phyloP scores from a whole-genome alignment of 2,888 invertebrate species.

The Choreutis nemorana region DNA sequence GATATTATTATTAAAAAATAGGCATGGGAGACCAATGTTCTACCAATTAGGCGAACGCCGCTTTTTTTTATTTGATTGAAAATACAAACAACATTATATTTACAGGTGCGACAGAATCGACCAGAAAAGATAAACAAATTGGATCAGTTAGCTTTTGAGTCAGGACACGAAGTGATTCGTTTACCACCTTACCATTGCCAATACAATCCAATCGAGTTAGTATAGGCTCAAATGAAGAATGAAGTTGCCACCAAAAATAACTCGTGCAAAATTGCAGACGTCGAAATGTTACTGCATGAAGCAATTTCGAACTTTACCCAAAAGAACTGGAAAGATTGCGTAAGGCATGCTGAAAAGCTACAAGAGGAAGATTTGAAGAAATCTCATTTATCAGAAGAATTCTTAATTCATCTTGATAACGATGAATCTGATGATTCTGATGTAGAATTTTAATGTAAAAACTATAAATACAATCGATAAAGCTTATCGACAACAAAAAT shows the following conservation, averaged over 20 bases:
- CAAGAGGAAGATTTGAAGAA: conserved; percentile 1
- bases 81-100: too few relatives aligned
- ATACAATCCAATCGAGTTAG: conserved; percentile 8
- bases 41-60: too few relatives aligned
- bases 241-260: conserved; percentile 2
- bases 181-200: conserved; percentile 8
- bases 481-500: too few relatives aligned
- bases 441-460: too few relatives aligned
- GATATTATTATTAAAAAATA: too few relatives aligned
- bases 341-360: conserved; percentile 2
- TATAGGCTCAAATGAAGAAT: conserved; percentile 6
- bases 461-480: too few relatives aligned
- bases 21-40: too few relatives aligned
- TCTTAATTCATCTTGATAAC: too few relatives aligned
- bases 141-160: conserved; percentile 3
- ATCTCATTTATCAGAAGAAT: too few relatives aligned
- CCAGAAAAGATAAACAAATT: background rate
- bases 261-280: background rate
- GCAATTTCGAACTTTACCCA: conserved; percentile 1
- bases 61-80: too few relatives aligned
- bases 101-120: background rate
- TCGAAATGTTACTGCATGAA: background rate
- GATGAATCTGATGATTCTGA: too few relatives aligned
- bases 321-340: conserved; percentile 3
- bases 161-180: conserved; percentile 4